A percentile compares a stretch with the other conserved stretches of the same genome.
These are phyloP conservation scores for Nephrotoma guestfalica DNA, from an alignment of 2,888 invertebrate species.

Conservation along the genomic window DNA sequence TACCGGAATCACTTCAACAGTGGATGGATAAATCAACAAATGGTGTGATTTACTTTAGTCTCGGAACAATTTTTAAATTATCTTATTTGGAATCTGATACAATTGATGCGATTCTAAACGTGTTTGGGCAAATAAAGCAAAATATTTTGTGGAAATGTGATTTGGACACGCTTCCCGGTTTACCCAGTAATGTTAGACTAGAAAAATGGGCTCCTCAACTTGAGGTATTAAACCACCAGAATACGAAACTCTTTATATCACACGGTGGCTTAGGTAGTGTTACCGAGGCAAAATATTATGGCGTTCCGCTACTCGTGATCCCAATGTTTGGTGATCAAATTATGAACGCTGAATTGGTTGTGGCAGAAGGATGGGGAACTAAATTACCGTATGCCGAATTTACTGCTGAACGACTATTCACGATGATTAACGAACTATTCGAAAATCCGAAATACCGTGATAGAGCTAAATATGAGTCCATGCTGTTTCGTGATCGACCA, in stretches of 20 bases:
- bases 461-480: neutral
- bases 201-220: neutral
- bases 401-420: neutral
- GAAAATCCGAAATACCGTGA: neutral
- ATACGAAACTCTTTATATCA: neutral
- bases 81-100: neutral
- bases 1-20: slow-evolving; percentile 9
- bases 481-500: neutral
- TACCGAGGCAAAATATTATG: neutral
- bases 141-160: neutral
- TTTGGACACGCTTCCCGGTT: neutral
- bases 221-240: neutral
- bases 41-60: neutral
- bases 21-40: neutral
- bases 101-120: neutral
- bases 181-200: neutral
- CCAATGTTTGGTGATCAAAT: neutral
- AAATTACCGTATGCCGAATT: neutral
- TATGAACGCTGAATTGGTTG: neutral
- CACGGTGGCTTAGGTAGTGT: neutral
- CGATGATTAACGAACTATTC: neutral
- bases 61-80: neutral
- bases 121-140: neutral
- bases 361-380: neutral
- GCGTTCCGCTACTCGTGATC: neutral